Base-by-base conservation (phyloP, 92 coral and sea anemone species). In the Pocillopora meandrina region DNA sequence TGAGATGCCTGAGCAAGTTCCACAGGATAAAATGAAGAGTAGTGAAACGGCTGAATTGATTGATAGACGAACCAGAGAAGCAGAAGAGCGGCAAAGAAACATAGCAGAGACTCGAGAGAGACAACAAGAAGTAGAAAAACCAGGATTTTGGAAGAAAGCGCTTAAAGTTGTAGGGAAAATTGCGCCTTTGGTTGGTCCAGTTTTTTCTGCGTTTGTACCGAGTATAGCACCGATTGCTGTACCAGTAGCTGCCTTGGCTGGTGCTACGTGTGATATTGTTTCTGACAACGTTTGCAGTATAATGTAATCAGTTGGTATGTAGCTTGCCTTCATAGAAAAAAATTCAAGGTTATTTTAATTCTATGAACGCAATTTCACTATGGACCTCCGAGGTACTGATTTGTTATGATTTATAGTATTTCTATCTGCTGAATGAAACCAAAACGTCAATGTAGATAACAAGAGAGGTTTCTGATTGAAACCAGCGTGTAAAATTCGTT, bases 181-280 rank as follows among this genome's bases (percentile, higher is more conserved):
- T 34, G 80, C 35, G 0, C 80, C 80, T 17, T 58, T 14, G 2
- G 82, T 10, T 19, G 82, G 71, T 15, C 20, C 67, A 16, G 67
- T 33, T 23, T 33, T 60, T 5, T 76, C 80, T 58, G 66, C 86
- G 16, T 60, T 79, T 2, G 77, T 19, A 31, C 85, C 92, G 5
- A 34, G 20, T 56, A 60, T 31, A 12, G 85, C 85, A 56, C 85
- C 88, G 36, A 56, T 56, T 36, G 75, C 80, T 26, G 42, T 79
- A 62, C 89, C 92, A 70, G 78, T 63, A 23, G 68, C 65, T 58
- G 89, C 82, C 1, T 56, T 5, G 18, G 80, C 3, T 5, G 33
- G 56, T 34, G 23, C 9, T 17, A 56, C 26, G 18, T 16, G 47
- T 13, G 19, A 69, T 15, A 20, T 21, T 33, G 34, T 74, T 15